Evolutionary conservation across 2,888 invertebrate species (phyloP).

Genomic region (Orthosia incerta): DNA sequence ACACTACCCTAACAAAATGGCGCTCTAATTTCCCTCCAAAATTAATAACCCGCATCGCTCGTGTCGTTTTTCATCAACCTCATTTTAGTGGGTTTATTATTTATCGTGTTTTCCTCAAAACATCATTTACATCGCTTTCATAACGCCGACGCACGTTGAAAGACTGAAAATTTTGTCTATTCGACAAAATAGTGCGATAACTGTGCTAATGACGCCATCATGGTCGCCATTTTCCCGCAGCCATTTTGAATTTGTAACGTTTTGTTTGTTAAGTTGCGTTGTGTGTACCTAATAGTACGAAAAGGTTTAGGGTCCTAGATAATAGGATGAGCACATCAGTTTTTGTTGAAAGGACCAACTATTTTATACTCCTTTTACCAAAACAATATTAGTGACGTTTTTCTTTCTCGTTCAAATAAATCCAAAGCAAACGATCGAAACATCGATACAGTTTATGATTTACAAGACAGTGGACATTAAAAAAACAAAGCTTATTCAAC

Average conservation of each 20-base stretch:
- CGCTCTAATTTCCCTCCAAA: constrained; percentile 84
- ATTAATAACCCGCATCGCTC: constrained; percentile 83
- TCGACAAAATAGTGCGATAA: constrained; percentile 90
- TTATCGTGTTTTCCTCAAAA: constrained; percentile 86
- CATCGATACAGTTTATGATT: constrained; percentile 76
- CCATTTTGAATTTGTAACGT: constrained; percentile 84
- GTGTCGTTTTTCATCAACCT: constrained; percentile 86
- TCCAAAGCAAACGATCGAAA: constrained; percentile 51
- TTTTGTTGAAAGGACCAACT: constrained; percentile 70
- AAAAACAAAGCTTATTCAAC: constrained; percentile 78
- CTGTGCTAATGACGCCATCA: constrained; percentile 88
- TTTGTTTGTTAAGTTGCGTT: constrained; percentile 83
- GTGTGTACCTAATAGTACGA: constrained; percentile 70
- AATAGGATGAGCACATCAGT: constrained; percentile 70
- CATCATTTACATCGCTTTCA: constrained; percentile 86
- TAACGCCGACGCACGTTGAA: constrained; percentile 87
- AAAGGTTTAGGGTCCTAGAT: constrained; percentile 76
- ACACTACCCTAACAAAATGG: constrained; percentile 78
- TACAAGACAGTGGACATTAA: constrained; percentile 78
- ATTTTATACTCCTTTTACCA: constrained; percentile 26
- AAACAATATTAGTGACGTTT: constrained; percentile 42
- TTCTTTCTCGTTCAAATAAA: constrained; percentile 46
- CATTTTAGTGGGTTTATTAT: constrained; percentile 85
- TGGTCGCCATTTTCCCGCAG: constrained; percentile 80
- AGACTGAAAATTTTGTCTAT: constrained; percentile 90